Evolutionary conservation across 2,797 vertebrate species (phyloP).

Genomic region (Gambelia wislizenii): DNA sequence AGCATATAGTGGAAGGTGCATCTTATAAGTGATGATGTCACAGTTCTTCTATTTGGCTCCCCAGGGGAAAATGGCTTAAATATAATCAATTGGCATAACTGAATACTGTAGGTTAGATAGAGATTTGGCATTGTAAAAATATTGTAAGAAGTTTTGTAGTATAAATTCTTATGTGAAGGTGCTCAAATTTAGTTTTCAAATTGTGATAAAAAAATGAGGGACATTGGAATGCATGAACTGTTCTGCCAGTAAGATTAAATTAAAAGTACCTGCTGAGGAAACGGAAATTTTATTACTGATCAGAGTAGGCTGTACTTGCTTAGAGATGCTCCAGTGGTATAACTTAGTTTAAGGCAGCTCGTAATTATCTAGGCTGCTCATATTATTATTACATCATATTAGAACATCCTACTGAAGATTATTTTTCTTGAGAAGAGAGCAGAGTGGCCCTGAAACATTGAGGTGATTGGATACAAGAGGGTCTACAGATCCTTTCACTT

Average conservation of each 20-base stretch:
- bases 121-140: neutral
- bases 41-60: neutral
- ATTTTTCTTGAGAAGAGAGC: neutral
- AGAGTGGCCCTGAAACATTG: neutral
- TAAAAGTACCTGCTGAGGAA: neutral
- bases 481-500: neutral
- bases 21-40: neutral
- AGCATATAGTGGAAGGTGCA: neutral
- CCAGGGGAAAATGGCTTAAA: neutral
- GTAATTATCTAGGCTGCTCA: neutral
- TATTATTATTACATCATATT: neutral
- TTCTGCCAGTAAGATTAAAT: neutral
- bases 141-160: neutral
- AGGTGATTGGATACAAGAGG: neutral
- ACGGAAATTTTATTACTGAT: neutral
- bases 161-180: neutral
- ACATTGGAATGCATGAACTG: neutral
- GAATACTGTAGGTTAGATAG: neutral
- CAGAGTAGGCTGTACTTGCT: neutral
- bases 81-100: neutral
- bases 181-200: neutral
- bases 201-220: neutral
- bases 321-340: neutral
- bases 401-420: neutral
- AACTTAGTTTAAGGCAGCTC: neutral